Percentiles rank a stretch among this genome's conserved stretches.
Conservation (phyloP, 2,113 vertebrate genomes). For the Fukomys damarensis region DNA sequence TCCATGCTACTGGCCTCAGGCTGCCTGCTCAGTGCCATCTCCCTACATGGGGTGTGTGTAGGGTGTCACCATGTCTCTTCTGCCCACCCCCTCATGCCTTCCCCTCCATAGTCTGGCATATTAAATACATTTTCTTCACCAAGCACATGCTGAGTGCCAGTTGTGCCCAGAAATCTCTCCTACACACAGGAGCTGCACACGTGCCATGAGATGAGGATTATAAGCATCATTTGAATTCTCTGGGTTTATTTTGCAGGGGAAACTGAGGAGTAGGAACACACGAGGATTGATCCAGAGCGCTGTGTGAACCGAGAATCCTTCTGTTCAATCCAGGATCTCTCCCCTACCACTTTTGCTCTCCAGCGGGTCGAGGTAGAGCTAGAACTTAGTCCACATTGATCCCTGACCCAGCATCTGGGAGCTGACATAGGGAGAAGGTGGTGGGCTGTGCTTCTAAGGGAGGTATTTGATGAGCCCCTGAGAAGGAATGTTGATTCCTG, state of each 20-base stretch:
- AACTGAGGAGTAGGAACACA: neutral
- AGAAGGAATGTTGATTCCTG: slow-evolving; percentile 65
- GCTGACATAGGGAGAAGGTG: accelerated
- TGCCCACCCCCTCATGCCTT: too few relatives aligned
- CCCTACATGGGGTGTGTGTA: neutral
- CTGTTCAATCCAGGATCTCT: neutral
- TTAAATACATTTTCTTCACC: neutral
- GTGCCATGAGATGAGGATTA: neutral
- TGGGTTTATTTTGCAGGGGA: slow-evolving; percentile 7
- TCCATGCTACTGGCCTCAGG: neutral
- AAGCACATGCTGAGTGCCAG: neutral
- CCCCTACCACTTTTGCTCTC: neutral
- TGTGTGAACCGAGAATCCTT: neutral
- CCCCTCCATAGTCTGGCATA: neutral
- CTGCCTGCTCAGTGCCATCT: neutral
- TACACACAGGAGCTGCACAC: neutral
- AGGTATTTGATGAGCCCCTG: neutral
- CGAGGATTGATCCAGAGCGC: neutral
- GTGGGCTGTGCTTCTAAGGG: neutral
- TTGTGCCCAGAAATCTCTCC: neutral
- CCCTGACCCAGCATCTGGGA: neutral
- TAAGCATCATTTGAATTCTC: neutral
- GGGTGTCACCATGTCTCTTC: neutral
- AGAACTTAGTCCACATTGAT: neutral
- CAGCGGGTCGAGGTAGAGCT: neutral